Evolutionary conservation across 2,113 vertebrate species (phyloP).

Genomic region (Columba livia): DNA sequence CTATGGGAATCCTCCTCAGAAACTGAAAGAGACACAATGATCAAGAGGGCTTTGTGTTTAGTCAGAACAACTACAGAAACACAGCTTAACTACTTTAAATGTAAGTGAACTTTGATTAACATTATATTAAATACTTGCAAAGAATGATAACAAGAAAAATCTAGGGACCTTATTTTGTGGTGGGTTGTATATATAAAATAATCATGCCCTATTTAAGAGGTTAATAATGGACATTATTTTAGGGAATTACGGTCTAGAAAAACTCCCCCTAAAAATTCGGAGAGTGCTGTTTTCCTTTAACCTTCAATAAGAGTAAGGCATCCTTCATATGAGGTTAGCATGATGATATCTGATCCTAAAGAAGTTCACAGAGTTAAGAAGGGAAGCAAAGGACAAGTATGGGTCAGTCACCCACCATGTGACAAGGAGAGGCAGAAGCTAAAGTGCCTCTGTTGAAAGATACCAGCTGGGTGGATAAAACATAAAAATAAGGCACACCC

Average conservation of each 20-base stretch:
- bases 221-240: neutral
- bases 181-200: neutral
- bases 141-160: neutral
- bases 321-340: neutral
- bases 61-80: neutral
- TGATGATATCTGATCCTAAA: neutral
- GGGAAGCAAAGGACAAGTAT: neutral
- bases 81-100: neutral
- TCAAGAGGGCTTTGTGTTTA: neutral
- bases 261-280: neutral
- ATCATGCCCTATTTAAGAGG: neutral
- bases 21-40: neutral
- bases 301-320: neutral
- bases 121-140: neutral
- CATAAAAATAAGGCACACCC: conserved; percentile 40
- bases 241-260: neutral
- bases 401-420: neutral
- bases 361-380: neutral
- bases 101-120: neutral
- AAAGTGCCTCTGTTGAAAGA: neutral
- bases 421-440: neutral
- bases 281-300: neutral
- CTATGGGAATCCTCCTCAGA: neutral
- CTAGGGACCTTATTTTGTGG: neutral
- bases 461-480: conserved; percentile 6